Evolutionary conservation across 2,797 vertebrate species (phyloP), one percentile per base, ranked within the genome.

Genomic region (Loris lydekkerianus): DNA sequence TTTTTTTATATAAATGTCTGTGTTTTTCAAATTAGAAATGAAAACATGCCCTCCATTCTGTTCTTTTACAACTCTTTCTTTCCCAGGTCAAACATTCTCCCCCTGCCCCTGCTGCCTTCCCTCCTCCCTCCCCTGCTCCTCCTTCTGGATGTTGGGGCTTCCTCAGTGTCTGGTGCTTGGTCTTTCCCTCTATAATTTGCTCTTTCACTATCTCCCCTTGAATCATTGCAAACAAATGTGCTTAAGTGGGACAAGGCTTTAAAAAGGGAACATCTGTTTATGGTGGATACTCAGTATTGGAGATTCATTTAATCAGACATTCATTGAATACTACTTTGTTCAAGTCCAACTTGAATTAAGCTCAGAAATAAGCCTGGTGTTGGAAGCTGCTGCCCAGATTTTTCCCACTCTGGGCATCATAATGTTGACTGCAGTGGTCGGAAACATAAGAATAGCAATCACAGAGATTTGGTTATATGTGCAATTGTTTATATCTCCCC

Each of bases 301-400:
- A 86, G 75, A 88, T 86, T 81, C 60, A 53, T 8, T 96, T 86
- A 86, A 94, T 91, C 76, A 78, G 85, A 61, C 76, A 49, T 73
- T 92, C 34, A 9, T 3, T 77, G 89, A 95, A 84, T 60, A 56
- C 70, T 34, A n/a, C 94, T 93, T 96, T 96, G 81, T 97, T 93
- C 63, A 46, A 53, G n/a, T 83, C 73, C 69, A 75, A 84, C 13
- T 25, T 29, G 49, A 85, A 92, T 56, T 61, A 27, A 2, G 10
- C 82, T 88, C 37, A 84, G 92, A 77, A 77, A 78, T 25, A 67
- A 95, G 37, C 70, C 46, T 43, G 27, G 15, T 29, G 25, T 37
- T 75, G 13, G 72, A 70, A 96, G 65, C 80, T 77, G 63, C 75
- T 89, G 37, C 31, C 70, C 23, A 40, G 20, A 83, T 85, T 67